Evolutionary conservation across 2,113 vertebrate species (phyloP).

Genomic region (Rousettus leschenaultii): DNA sequence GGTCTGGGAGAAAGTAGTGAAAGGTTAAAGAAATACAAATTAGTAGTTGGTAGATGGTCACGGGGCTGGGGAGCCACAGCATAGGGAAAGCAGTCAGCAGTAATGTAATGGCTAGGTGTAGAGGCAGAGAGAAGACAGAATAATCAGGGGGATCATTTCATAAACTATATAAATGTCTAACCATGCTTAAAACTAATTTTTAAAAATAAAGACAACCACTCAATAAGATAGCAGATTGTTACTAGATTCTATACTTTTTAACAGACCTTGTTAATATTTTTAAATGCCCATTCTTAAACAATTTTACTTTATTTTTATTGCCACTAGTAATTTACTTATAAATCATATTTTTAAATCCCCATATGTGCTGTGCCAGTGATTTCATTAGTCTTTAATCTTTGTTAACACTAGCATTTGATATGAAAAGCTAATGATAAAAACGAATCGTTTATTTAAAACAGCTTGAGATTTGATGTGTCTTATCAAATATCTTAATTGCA

Average conservation of each 20-base stretch:
- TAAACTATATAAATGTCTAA: no score
- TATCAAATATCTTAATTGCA: slow-evolving; percentile 12
- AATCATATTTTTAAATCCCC: slow-evolving; percentile 11
- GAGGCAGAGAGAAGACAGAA: no score
- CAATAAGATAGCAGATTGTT: not conserved
- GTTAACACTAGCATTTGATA: slow-evolving; percentile 27
- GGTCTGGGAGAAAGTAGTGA: no score
- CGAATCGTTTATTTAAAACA: slow-evolving; percentile 42
- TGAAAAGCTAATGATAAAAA: slow-evolving; percentile 34
- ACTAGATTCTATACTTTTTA: not conserved
- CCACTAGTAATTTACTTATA: slow-evolving; percentile 6
- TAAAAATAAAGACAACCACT: not conserved
- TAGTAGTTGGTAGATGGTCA: no score
- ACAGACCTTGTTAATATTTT: slow-evolving; percentile 19
- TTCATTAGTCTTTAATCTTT: slow-evolving; percentile 53
- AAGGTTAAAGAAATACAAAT: no score
- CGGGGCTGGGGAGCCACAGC: no score
- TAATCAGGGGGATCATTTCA: no score
- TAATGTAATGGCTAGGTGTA: no score
- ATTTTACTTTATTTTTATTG: slow-evolving; percentile 47
- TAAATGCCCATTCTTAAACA: slow-evolving; percentile 42
- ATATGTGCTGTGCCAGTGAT: slow-evolving; percentile 15
- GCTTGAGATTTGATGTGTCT: slow-evolving; percentile 37
- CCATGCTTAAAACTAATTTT: no score
- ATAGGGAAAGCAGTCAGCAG: no score